Evolutionary conservation across 2,888 invertebrate genomes (phyloP).

Genomic region (Tribolium freemani): DNA sequence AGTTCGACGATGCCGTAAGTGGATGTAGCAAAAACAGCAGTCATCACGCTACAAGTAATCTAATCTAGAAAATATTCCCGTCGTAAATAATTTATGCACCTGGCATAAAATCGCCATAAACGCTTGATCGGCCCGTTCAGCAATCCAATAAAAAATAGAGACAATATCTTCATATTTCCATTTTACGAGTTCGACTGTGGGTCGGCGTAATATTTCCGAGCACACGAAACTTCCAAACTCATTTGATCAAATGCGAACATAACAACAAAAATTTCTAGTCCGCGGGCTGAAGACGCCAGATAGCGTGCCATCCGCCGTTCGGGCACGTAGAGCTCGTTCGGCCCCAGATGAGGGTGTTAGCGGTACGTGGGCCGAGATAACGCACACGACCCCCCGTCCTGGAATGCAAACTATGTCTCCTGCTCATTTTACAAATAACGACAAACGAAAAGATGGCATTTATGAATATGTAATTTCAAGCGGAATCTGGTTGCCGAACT

Average conservation of each 20-base stretch:
- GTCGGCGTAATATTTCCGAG: conserved; percentile 34
- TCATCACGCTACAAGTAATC: background rate
- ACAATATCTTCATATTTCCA: conserved; percentile 36
- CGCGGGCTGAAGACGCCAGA: conserved; percentile 46
- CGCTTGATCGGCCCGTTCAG: conserved; percentile 34
- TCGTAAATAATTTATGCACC: conserved; percentile 35
- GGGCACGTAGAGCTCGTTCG: conserved; percentile 48
- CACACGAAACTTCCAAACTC: conserved; percentile 31
- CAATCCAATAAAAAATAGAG: conserved; percentile 40
- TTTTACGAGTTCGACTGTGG: conserved; percentile 26
- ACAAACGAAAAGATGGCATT: conserved; percentile 39
- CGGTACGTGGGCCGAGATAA: conserved; percentile 44
- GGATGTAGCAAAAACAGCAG: background rate
- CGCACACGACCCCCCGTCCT: conserved; percentile 28
- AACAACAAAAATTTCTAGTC: conserved; percentile 42
- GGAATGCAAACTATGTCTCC: conserved; percentile 35
- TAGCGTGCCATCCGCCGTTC: conserved; percentile 36
- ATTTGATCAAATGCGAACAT: conserved; percentile 40
- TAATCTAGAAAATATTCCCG: conserved; percentile 16
- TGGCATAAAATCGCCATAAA: conserved; percentile 35
- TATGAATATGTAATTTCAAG: conserved; percentile 36
- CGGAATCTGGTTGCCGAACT: background rate
- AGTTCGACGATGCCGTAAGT: background rate
- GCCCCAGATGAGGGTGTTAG: conserved; percentile 44
- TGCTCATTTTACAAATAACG: conserved; percentile 38